These are phyloP conservation scores for Caradrina kadenii DNA, from an alignment of 2,888 invertebrate genomes.

Conservation along the genomic window DNA sequence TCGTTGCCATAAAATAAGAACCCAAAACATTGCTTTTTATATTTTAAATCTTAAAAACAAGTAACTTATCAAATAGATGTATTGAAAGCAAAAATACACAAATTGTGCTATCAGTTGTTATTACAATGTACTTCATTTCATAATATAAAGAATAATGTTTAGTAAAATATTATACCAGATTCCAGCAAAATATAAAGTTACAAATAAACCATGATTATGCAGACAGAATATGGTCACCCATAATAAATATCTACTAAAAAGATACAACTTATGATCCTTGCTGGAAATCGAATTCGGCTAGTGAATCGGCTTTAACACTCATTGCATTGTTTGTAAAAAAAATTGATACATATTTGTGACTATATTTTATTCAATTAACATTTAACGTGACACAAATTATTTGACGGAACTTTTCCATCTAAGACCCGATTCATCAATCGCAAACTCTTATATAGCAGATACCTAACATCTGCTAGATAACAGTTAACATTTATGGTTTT, in stretches of 20 bases:
- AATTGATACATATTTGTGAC: conserved; percentile 33
- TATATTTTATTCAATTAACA: conserved; percentile 20
- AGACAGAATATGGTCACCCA: conserved; percentile 42
- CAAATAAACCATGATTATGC: conserved; percentile 66
- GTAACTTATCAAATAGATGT: conserved; percentile 65
- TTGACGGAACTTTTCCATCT: conserved; percentile 18
- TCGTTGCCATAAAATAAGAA: conserved; percentile 51
- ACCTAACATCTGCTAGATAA: background rate
- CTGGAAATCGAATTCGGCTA: conserved; percentile 42
- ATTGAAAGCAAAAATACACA: conserved; percentile 63
- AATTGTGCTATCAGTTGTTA: conserved; percentile 72
- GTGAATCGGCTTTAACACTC: conserved; percentile 19
- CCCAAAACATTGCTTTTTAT: conserved; percentile 43
- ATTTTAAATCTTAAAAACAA: conserved; percentile 63
- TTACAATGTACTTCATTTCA: conserved; percentile 70
- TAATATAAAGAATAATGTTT: conserved; percentile 57
- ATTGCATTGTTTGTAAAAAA: conserved; percentile 32
- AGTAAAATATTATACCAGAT: conserved; percentile 57
- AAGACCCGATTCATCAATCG: background rate
- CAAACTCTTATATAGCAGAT: background rate
- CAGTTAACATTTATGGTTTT: background rate
- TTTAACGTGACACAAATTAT: conserved; percentile 10
- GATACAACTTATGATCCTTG: conserved; percentile 54
- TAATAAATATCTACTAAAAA: conserved; percentile 64
- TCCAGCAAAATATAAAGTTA: conserved; percentile 56